Percentiles rank a stretch among this genome's conserved stretches.
phyloP scores from a whole-genome alignment of 2,113 vertebrate genomes.

The Brachyhypopomus occidentalis region DNA sequence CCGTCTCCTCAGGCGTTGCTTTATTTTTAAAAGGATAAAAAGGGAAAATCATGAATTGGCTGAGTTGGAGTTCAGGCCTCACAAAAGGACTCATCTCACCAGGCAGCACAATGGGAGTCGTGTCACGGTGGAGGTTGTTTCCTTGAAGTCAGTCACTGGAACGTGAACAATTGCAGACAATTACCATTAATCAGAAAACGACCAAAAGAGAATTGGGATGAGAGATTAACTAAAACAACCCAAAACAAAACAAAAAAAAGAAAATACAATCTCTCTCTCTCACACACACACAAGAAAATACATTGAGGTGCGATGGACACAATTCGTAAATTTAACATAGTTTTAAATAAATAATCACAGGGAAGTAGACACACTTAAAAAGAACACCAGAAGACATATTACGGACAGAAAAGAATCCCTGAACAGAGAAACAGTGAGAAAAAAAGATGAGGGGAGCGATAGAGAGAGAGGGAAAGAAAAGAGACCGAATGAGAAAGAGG shows the following conservation, averaged over 20 bases:
- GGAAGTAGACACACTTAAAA: no score
- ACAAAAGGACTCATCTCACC: constrained; percentile 49
- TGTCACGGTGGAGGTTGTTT: constrained; percentile 17
- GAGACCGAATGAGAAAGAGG: neutral
- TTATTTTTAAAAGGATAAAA: constrained; percentile 50
- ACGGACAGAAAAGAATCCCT: neutral
- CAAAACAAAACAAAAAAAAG: no score
- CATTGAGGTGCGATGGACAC: neutral
- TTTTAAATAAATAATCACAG: neutral
- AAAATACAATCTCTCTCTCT: no score
- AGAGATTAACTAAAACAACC: neutral
- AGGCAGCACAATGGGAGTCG: constrained; percentile 25
- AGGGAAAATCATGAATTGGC: constrained; percentile 16
- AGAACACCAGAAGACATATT: neutral
- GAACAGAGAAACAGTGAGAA: neutral
- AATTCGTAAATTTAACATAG: neutral
- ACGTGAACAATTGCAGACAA: constrained; percentile 9
- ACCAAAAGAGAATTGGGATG: neutral
- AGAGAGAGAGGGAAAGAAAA: neutral
- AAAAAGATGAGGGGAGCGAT: neutral
- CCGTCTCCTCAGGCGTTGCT: constrained; percentile 60
- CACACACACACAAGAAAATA: neutral
- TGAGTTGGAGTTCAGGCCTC: constrained; percentile 41
- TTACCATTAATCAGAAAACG: constrained; percentile 17
- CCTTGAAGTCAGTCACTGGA: constrained; percentile 17